phyloP scores from a whole-genome alignment of 2,113 vertebrate genomes.

The Malurus cyaneus region DNA sequence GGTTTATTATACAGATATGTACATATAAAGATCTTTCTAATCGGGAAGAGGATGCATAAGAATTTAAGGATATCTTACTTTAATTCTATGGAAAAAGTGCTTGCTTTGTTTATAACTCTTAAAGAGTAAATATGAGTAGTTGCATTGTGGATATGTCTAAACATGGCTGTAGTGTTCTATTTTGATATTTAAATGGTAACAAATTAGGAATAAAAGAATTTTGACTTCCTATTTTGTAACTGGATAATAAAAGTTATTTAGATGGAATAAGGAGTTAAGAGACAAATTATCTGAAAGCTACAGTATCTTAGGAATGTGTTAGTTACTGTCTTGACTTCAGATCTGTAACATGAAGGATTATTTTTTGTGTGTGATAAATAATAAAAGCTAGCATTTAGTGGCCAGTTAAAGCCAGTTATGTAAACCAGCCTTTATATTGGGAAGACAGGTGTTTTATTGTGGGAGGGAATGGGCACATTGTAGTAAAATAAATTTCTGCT shows the following conservation, averaged over 20 bases:
- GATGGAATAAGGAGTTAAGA: not conserved
- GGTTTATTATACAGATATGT: not conserved
- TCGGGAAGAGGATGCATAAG: not conserved
- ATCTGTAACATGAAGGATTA: not conserved
- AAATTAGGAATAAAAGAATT: constrained; percentile 6
- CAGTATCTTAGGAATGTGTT: not conserved
- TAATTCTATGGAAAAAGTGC: not conserved
- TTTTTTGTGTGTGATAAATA: not conserved
- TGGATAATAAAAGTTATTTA: not conserved
- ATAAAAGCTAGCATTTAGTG: not conserved
- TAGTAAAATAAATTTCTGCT: not conserved
- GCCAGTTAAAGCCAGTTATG: not conserved
- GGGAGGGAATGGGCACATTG: not conserved
- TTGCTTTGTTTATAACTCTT: not conserved
- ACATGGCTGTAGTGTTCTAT: not conserved
- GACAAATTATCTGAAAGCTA: not conserved
- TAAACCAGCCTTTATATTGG: not conserved
- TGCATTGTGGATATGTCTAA: not conserved
- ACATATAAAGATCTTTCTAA: not conserved
- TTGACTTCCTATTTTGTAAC: not conserved
- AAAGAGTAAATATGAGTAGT: not conserved
- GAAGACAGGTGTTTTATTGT: not conserved
- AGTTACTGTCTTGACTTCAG: not conserved
- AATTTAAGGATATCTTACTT: not conserved
- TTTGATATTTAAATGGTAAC: constrained; percentile 19